Evolutionary conservation across 2,797 vertebrate genomes (phyloP).

Genomic region (Mormyrus hasselquistii): DNA sequence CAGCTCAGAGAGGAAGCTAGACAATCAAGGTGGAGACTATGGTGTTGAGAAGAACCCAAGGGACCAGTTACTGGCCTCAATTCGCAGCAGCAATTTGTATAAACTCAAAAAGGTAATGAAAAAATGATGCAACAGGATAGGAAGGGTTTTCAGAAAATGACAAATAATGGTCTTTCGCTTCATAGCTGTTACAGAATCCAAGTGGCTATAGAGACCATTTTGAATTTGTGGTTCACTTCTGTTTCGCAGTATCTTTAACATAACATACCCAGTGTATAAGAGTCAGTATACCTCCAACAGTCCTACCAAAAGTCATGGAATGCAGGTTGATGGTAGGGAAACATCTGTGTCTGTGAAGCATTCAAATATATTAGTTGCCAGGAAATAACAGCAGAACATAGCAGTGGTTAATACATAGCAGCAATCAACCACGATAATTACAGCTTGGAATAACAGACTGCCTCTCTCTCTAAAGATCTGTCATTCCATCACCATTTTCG

Average conservation of each 20-base stretch:
- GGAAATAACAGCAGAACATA: background rate
- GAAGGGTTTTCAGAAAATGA: background rate
- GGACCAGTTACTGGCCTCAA: constrained; percentile 74
- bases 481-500: background rate
- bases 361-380: background rate
- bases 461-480: background rate
- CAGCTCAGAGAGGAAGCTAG: constrained; percentile 66
- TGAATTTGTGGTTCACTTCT: background rate
- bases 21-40: constrained; percentile 49
- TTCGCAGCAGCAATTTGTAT: constrained; percentile 70
- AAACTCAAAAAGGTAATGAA: constrained; percentile 70
- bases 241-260: background rate
- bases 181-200: background rate
- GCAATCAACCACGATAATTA: background rate
- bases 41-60: constrained; percentile 66
- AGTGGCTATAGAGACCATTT: background rate
- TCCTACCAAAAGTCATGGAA: background rate
- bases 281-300: background rate
- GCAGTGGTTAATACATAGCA: background rate
- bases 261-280: background rate
- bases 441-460: background rate
- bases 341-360: background rate
- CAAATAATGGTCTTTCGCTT: background rate
- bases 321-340: background rate
- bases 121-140: background rate